Conservation (phyloP, 2,113 vertebrate genomes). For the Oreotrochilus melanogaster region DNA sequence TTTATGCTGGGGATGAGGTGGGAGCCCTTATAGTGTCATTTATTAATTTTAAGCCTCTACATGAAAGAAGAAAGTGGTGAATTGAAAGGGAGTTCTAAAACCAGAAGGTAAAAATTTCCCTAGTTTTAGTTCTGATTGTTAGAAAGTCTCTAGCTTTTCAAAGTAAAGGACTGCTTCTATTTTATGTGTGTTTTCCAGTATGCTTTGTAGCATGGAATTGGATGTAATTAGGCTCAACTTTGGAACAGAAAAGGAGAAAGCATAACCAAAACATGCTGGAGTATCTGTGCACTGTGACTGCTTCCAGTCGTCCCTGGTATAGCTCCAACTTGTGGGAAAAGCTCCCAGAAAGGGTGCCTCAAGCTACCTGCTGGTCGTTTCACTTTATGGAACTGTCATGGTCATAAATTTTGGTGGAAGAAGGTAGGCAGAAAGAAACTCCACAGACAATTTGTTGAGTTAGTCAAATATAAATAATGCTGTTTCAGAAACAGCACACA, state of each 20-base stretch:
- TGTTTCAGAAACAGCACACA: not conserved
- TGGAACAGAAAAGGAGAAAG: not conserved
- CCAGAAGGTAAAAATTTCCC: not conserved
- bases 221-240: not conserved
- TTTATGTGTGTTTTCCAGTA: not conserved
- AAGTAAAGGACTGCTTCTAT: not conserved
- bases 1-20: not conserved
- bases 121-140: not conserved
- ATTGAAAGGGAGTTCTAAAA: not conserved
- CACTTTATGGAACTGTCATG: fast-evolving
- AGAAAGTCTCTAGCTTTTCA: not conserved
- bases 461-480: not conserved
- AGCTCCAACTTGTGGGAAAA: not conserved
- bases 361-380: not conserved
- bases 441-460: not conserved
- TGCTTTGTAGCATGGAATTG: not conserved
- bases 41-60: not conserved
- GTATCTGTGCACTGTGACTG: not conserved
- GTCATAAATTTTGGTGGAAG: not conserved
- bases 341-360: not conserved
- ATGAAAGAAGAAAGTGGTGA: not conserved
- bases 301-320: not conserved
- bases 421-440: not conserved
- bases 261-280: not conserved
- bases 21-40: not conserved